A percentile compares a stretch with the other conserved stretches of the same genome.
These are phyloP conservation scores for Lacerta viridis DNA, from an alignment of 2,797 vertebrate genomes.

Conservation along the genomic window DNA sequence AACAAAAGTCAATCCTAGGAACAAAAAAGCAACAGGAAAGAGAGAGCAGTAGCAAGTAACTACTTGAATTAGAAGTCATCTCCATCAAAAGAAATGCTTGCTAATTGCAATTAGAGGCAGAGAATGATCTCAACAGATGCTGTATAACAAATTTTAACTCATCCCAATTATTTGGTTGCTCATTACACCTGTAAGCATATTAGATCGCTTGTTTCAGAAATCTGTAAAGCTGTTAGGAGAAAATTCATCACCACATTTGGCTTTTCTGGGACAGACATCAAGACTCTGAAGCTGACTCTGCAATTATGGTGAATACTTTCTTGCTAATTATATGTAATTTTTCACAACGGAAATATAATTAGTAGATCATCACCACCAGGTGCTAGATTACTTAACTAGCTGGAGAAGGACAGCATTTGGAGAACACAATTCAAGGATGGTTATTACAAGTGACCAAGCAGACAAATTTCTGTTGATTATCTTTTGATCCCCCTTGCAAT, in stretches of 20 bases:
- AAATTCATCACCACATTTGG: conserved; percentile 57
- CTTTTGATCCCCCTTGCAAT: neutral
- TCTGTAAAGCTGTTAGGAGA: conserved; percentile 51
- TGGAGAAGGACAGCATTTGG: conserved; percentile 16
- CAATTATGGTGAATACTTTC: conserved; percentile 54
- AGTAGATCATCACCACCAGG: conserved; percentile 61
- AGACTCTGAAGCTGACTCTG: conserved; percentile 53
- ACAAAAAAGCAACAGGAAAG: conserved; percentile 40
- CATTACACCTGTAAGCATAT: conserved; percentile 56
- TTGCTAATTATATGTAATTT: conserved; percentile 66
- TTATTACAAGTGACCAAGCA: conserved; percentile 15
- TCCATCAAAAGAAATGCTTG: conserved; percentile 51
- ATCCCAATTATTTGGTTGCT: conserved; percentile 56
- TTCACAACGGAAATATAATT: conserved; percentile 66
- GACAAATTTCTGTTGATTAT: neutral
- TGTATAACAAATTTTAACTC: conserved; percentile 49
- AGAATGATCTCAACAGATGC: conserved; percentile 48
- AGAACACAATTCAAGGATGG: conserved; percentile 2
- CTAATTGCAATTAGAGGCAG: conserved; percentile 61
- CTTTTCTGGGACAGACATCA: conserved; percentile 55
- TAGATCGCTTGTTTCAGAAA: conserved; percentile 41
- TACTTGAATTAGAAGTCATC: conserved; percentile 53
- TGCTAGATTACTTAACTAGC: conserved; percentile 52
- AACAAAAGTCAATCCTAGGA: conserved; percentile 11
- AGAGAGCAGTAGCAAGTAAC: conserved; percentile 39